Percentiles rank a stretch among this genome's conserved stretches.
These are phyloP conservation scores for Nematolebias whitei DNA, from an alignment of 2,113 vertebrate species.

Conservation along the genomic window DNA sequence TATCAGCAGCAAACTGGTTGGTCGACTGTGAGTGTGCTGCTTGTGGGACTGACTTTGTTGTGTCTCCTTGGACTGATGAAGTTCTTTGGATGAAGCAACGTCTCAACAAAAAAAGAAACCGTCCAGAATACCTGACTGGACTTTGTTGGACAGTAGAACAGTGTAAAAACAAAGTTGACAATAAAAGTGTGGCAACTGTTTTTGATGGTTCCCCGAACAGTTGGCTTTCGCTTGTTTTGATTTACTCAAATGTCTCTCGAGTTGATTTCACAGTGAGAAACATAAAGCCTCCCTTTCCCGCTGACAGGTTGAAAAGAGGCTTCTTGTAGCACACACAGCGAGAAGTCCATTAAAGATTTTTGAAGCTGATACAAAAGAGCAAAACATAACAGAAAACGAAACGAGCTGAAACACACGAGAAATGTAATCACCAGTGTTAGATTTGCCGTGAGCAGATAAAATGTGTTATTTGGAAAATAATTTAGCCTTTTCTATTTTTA, in stretches of 20 bases:
- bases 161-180: constrained; percentile 5
- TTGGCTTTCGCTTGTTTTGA: constrained; percentile 39
- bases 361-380: constrained; percentile 39
- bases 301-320: constrained; percentile 21
- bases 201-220: constrained; percentile 22
- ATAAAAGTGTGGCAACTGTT: constrained; percentile 18
- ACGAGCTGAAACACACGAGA: background rate
- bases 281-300: constrained; percentile 8
- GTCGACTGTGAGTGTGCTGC: no score
- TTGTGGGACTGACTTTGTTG: no score
- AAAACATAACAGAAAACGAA: background rate
- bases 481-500: background rate
- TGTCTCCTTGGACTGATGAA: no score
- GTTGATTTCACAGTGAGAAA: constrained; percentile 30
- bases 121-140: no score
- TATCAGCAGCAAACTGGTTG: no score
- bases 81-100: no score
- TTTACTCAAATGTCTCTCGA: constrained; percentile 27
- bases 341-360: constrained; percentile 35
- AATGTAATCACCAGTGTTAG: background rate
- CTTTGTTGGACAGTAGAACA: no score
- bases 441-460: background rate
- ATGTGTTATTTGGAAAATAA: background rate
- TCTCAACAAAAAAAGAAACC: no score
- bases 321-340: constrained; percentile 10